phyloP scores from a whole-genome alignment of 1,140 invertebrate genomes.

The Frieseomelitta varia region DNA sequence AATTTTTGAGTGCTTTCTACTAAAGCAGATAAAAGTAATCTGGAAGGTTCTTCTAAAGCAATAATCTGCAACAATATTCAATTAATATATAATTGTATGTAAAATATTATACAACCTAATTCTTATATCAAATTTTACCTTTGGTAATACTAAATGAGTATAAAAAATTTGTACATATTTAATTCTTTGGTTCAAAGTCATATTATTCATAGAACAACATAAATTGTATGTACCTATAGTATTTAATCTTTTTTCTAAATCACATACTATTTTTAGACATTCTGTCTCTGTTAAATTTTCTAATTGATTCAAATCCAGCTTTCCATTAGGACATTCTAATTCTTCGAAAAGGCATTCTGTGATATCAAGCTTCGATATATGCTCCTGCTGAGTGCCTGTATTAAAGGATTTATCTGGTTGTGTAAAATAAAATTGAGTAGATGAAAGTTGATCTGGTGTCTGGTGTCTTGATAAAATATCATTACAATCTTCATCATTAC shows the following conservation, averaged over 20 bases:
- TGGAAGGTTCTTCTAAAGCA: conserved; percentile 62
- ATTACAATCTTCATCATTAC: conserved; percentile 19
- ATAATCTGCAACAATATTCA: conserved; percentile 61
- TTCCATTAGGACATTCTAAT: conserved; percentile 56
- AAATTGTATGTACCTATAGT: conserved; percentile 65
- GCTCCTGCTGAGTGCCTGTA: not conserved
- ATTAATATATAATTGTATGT: not conserved
- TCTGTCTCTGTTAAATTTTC: conserved; percentile 58
- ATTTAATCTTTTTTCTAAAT: conserved; percentile 61
- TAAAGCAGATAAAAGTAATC: conserved; percentile 56
- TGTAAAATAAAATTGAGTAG: conserved; percentile 64
- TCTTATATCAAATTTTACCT: conserved; percentile 51
- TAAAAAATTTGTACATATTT: conserved; percentile 60
- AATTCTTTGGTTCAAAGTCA: conserved; percentile 53
- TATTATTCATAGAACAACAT: conserved; percentile 60
- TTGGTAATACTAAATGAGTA: conserved; percentile 64
- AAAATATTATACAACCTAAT: not conserved
- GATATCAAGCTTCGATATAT: conserved; percentile 43
- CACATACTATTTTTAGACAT: conserved; percentile 43
- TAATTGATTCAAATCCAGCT: conserved; percentile 53
- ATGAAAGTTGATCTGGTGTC: not conserved
- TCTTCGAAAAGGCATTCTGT: conserved; percentile 49
- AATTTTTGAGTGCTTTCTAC: conserved; percentile 63
- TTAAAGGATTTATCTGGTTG: conserved; percentile 17
- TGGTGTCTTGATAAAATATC: not conserved